Evolutionary conservation across 2,888 invertebrate species (phyloP).

Genomic region (Pollenia angustigena): DNA sequence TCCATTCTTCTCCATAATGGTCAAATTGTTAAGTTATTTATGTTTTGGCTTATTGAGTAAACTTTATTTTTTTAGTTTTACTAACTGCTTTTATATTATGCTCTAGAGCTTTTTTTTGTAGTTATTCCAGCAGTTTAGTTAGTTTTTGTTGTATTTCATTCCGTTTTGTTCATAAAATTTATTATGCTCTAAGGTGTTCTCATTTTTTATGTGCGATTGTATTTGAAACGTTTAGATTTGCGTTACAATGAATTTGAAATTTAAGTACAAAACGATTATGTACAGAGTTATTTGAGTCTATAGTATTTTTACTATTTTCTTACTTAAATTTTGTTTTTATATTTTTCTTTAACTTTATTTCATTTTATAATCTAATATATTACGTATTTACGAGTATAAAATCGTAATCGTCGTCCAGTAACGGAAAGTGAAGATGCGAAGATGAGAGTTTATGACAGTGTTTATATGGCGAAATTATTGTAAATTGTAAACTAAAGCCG

Average conservation of each 20-base stretch:
- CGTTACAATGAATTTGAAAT: slow-evolving; percentile 57
- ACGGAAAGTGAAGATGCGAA: slow-evolving; percentile 59
- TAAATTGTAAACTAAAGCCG: not conserved
- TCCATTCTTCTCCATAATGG: slow-evolving; percentile 47
- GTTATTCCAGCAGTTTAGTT: not conserved
- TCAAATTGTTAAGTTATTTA: slow-evolving; percentile 71
- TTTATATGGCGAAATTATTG: slow-evolving; percentile 33
- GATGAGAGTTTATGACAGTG: slow-evolving; percentile 61
- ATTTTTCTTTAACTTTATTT: slow-evolving; percentile 12
- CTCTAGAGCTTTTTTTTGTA: slow-evolving; percentile 18
- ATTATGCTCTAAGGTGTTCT: slow-evolving; percentile 72
- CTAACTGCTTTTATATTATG: not conserved
- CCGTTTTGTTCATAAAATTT: slow-evolving; percentile 64
- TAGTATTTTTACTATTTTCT: slow-evolving; percentile 14
- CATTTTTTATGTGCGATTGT: slow-evolving; percentile 59
- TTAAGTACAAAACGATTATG: slow-evolving; percentile 58
- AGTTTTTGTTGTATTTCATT: slow-evolving; percentile 19
- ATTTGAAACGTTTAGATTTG: slow-evolving; percentile 59
- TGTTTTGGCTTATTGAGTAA: slow-evolving; percentile 63
- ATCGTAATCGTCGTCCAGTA: slow-evolving; percentile 19
- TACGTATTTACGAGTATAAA: slow-evolving; percentile 12
- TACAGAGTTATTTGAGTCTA: slow-evolving; percentile 25
- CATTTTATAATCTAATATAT: slow-evolving; percentile 46
- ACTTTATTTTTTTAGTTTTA: not conserved
- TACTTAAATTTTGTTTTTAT: not conserved